These are phyloP conservation scores for Parochlus steinenii DNA, from an alignment of 2,888 invertebrate genomes.

Conservation along the genomic window DNA sequence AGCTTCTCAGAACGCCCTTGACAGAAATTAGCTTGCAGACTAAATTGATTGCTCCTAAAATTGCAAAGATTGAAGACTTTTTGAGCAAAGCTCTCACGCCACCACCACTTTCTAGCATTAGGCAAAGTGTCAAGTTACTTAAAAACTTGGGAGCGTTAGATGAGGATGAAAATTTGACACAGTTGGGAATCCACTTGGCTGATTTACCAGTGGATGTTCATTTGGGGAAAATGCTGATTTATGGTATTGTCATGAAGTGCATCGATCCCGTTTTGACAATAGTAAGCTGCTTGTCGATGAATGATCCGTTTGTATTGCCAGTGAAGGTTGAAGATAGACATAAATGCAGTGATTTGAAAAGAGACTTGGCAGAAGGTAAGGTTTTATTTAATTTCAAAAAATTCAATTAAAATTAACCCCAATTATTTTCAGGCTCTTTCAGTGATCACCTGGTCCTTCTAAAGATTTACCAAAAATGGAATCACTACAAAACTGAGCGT, in stretches of 20 bases:
- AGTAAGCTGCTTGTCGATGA: conserved; percentile 62
- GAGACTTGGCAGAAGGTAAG: conserved; percentile 55
- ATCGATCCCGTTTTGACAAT: conserved; percentile 84
- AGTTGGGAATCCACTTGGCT: conserved; percentile 74
- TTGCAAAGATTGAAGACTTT: conserved; percentile 66
- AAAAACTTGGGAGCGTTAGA: conserved; percentile 76
- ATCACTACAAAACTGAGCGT: conserved; percentile 41
- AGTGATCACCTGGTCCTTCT: conserved; percentile 86
- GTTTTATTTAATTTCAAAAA: too few species aligned
- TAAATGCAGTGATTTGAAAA: conserved; percentile 44
- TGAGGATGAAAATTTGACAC: conserved; percentile 71
- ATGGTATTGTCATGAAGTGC: conserved; percentile 79
- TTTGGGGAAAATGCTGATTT: conserved; percentile 80
- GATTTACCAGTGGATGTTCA: conserved; percentile 86
- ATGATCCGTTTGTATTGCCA: conserved; percentile 67
- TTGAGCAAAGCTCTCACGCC: conserved; percentile 72
- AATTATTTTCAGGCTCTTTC: too few species aligned
- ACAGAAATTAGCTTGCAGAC: conserved; percentile 75
- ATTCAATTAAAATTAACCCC: too few species aligned
- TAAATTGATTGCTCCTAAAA: conserved; percentile 61
- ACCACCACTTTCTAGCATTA: conserved; percentile 58
- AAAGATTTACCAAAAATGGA: conserved; percentile 59
- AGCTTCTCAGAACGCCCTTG: conserved; percentile 75
- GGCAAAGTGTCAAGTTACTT: conserved; percentile 48
- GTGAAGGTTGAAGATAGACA: conserved; percentile 41